These are phyloP conservation scores for Drosophila engyochracea DNA, from an alignment of 2,888 invertebrate species.

Conservation along the genomic window DNA sequence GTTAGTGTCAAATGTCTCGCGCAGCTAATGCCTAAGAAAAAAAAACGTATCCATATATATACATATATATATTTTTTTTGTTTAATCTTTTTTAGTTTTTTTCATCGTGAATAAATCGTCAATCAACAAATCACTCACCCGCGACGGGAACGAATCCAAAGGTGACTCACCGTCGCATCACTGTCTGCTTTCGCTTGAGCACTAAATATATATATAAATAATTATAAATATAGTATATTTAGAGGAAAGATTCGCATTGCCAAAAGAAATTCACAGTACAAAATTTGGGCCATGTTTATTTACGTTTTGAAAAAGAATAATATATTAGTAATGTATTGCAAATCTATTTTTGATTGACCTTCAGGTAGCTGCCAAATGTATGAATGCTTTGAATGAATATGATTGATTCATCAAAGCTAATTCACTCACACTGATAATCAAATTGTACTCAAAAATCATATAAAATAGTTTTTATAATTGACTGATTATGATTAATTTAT, in stretches of 20 bases:
- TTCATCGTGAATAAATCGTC: conserved; percentile 64
- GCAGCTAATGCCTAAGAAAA: conserved; percentile 53
- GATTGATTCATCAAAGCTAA: conserved; percentile 7
- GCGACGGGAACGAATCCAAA: conserved; percentile 59
- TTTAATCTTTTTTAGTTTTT: background rate
- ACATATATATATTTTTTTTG: background rate
- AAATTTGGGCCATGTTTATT: conserved; percentile 51
- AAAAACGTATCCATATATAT: background rate
- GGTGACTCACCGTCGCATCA: conserved; percentile 56
- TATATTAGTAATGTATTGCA: conserved; percentile 25
- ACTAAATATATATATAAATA: conserved; percentile 34
- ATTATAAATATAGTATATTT: conserved; percentile 35
- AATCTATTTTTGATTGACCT: conserved; percentile 57
- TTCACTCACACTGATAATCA: background rate
- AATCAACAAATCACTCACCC: conserved; percentile 71
- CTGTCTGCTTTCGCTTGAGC: conserved; percentile 29
- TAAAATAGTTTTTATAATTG: background rate
- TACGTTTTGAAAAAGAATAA: conserved; percentile 24
- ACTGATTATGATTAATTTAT: conserved; percentile 8
- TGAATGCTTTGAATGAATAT: background rate
- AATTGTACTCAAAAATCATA: background rate
- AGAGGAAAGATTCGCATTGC: conserved; percentile 36
- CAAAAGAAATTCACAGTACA: conserved; percentile 33
- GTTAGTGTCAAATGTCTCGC: conserved; percentile 77
- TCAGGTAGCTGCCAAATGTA: conserved; percentile 40